phyloP scores from a whole-genome alignment of 2,113 vertebrate genomes.

The Glaucomys volans region DNA sequence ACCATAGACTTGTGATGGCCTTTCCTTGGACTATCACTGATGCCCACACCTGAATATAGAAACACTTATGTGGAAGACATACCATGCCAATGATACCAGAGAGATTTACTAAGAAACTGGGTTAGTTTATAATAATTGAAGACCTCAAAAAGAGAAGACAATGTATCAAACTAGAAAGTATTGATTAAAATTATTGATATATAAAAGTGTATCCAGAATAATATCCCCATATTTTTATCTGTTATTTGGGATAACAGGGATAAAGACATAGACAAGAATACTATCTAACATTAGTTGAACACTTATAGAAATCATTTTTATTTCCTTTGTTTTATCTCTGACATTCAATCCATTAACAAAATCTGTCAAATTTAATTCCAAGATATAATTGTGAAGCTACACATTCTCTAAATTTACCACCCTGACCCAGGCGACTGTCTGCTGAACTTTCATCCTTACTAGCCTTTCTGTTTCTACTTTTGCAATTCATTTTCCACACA shows the following conservation, averaged over 20 bases:
- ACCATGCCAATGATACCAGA: not conserved
- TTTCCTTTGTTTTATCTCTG: not conserved
- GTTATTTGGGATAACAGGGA: not conserved
- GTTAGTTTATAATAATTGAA: not conserved
- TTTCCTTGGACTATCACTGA: not conserved
- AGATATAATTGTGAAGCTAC: not conserved
- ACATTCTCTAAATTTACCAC: not conserved
- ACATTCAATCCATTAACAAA: not conserved
- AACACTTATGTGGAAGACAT: not conserved
- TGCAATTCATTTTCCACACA: not conserved
- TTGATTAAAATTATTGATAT: not conserved
- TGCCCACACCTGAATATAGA: not conserved
- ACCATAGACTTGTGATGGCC: not conserved
- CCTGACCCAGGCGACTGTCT: not conserved
- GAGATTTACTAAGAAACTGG: not conserved
- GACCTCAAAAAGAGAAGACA: not conserved
- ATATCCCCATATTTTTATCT: not conserved
- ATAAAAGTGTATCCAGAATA: not conserved
- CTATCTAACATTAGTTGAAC: not conserved
- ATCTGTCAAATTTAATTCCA: not conserved
- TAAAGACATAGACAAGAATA: not conserved
- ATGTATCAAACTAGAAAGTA: not conserved
- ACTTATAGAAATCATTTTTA: not conserved
- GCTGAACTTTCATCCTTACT: not conserved
- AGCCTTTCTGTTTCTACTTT: not conserved